phyloP scores from a whole-genome alignment of 2,113 vertebrate genomes.

The Reinhardtius hippoglossoides region DNA sequence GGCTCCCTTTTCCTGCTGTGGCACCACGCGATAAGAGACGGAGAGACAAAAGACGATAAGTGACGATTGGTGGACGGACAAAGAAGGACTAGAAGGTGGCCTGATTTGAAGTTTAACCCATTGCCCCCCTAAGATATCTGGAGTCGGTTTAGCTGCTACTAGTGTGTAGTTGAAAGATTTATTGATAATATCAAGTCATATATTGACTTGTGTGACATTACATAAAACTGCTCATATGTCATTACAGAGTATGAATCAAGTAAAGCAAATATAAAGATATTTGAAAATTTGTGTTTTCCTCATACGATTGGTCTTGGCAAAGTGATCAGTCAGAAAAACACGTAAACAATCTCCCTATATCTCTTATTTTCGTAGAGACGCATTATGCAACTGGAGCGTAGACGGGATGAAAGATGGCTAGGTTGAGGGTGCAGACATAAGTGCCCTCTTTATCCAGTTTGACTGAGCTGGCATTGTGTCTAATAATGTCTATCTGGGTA shows the following conservation, averaged over 20 bases:
- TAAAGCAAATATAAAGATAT: not conserved
- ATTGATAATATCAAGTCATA: too few species aligned
- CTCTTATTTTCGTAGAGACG: constrained; percentile 44
- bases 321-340: constrained; percentile 36
- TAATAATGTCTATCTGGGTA: constrained; percentile 90
- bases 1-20: constrained; percentile 89
- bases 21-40: constrained; percentile 90
- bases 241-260: too few species aligned
- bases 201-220: too few species aligned
- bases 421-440: constrained; percentile 86
- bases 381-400: constrained; percentile 58
- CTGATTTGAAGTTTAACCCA: constrained; percentile 32
- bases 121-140: not conserved
- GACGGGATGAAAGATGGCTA: constrained; percentile 64
- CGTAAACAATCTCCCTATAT: constrained; percentile 33
- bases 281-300: constrained; percentile 7
- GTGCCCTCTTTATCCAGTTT: constrained; percentile 91
- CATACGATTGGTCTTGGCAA: constrained; percentile 10
- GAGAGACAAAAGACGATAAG: constrained; percentile 92
- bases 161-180: too few species aligned
- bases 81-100: constrained; percentile 41
- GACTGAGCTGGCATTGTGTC: constrained; percentile 94
- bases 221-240: too few species aligned
- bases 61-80: constrained; percentile 74
- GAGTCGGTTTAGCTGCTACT: too few species aligned